Conservation (phyloP, 1,140 invertebrate genomes). For the Trichomalopsis sarcophagae region DNA sequence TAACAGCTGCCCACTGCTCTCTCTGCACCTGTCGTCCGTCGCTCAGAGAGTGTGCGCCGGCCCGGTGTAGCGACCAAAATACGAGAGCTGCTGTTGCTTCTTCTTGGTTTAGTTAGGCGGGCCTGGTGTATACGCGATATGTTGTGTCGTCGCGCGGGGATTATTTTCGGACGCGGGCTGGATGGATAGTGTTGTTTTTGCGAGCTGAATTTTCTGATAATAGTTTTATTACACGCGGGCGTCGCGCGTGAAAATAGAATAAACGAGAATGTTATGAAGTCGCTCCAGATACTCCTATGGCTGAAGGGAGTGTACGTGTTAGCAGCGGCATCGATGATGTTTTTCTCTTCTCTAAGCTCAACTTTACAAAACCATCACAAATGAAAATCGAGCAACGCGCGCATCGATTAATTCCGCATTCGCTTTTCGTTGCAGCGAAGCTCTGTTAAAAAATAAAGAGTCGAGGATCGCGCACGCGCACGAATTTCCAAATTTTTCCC, state of each 20-base stretch:
- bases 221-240: neutral
- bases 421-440: neutral
- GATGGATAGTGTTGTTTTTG: neutral
- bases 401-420: conserved; percentile 5
- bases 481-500: neutral
- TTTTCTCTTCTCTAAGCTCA: too few relatives aligned
- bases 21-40: conserved; percentile 58
- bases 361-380: neutral
- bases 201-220: neutral
- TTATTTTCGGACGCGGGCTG: neutral
- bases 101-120: neutral
- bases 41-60: conserved; percentile 50
- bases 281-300: neutral
- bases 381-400: conserved; percentile 11
- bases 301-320: too few relatives aligned
- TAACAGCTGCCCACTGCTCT: conserved; percentile 60
- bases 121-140: neutral
- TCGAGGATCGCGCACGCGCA: neutral
- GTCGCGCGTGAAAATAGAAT: neutral
- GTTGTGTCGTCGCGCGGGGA: neutral
- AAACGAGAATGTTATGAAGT: neutral
- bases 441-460: neutral
- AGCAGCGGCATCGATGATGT: too few relatives aligned
- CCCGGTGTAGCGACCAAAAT: conserved; percentile 22
- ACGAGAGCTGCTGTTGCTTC: conserved; percentile 3